A percentile compares a stretch with the other conserved stretches of the same genome.
These are phyloP conservation scores for Apocrypta bakeri DNA, from an alignment of 1,140 invertebrate species.

Conservation along the genomic window DNA sequence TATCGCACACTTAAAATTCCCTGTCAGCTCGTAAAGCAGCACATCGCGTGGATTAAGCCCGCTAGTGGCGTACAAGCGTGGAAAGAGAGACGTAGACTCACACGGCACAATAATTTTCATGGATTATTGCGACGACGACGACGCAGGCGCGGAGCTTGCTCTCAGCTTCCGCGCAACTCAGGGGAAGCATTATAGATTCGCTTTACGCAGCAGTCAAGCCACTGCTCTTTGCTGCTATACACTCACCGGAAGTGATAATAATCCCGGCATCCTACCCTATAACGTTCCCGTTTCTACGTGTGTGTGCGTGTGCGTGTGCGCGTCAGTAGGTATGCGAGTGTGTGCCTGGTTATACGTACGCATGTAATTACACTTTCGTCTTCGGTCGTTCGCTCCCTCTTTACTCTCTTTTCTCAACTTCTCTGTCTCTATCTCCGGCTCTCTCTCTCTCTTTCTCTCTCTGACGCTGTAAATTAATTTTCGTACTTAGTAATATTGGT, in stretches of 20 bases:
- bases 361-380: slow-evolving; percentile 26
- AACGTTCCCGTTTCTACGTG: not conserved
- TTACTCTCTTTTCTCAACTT: slow-evolving; percentile 49
- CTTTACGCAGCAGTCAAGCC: slow-evolving; percentile 47
- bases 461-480: slow-evolving; percentile 42
- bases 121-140: slow-evolving; percentile 42
- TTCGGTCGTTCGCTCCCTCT: not conserved
- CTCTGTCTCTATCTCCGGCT: slow-evolving; percentile 53
- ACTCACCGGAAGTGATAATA: slow-evolving; percentile 64
- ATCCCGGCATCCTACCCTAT: slow-evolving; percentile 50
- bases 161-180: slow-evolving; percentile 57
- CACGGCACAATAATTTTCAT: slow-evolving; percentile 36
- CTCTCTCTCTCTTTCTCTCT: slow-evolving; percentile 57
- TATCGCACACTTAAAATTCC: not conserved
- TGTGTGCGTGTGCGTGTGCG: not conserved
- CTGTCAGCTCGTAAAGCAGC: not conserved
- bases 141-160: slow-evolving; percentile 50
- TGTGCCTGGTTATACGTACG: not conserved
- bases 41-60: not conserved
- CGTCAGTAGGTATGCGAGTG: not conserved
- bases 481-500: slow-evolving; percentile 21
- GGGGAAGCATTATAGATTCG: slow-evolving; percentile 58
- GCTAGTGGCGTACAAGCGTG: not conserved
- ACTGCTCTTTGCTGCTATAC: not conserved
- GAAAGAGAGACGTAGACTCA: not conserved